Base-by-base conservation (phyloP, 2,113 vertebrate genomes). In the Rhinogobius similis region DNA sequence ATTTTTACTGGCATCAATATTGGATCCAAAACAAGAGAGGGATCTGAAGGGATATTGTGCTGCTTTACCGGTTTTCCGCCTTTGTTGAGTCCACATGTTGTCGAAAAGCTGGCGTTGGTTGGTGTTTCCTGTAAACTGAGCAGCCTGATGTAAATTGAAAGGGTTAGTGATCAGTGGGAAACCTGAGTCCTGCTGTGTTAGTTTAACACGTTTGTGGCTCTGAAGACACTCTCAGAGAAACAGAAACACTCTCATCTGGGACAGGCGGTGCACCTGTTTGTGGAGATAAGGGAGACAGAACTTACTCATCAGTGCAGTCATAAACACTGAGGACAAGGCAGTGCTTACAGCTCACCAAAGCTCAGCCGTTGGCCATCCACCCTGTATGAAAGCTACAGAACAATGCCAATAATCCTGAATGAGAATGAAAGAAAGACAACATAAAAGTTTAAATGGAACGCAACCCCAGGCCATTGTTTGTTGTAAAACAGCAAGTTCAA, bases 81-180 rank as follows among this genome's bases (percentile, higher is more conserved):
- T 21, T 62, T 62, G 24, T 46, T 46, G 44, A 18, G 44, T 63
- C 63, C 56, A 50, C 65, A 26, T 9, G 55, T 44, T 46, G 59
- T 46, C 50, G 65, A 74, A 61, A 36, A 75, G 50, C 32, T 63
- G 59, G 39, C 68, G 68, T 70, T 38, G 70, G 75, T 36, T n/a
- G 41, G 62, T 27, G 24, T 73, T 52, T 32, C 32, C 39, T 79
- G 86, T 86, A 85, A 87, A 85, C 67, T 65, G 80, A 88, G 84
- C 68, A 74, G 79, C 61, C 2, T 62, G 69, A 87, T 85, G 81
- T 65, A 62, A 85, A 85, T 85, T 88, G 82, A 86, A 87, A 82
- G 79, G 67, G 68, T 83, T 83, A 75, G 81, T 73, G 82, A 82
- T 85, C 80, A 75, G 72, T 56, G 74, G 82, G 77, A 80, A 91